Evolutionary conservation across 1,140 invertebrate genomes (phyloP).

Genomic region (Sarcophaga peregrina): DNA sequence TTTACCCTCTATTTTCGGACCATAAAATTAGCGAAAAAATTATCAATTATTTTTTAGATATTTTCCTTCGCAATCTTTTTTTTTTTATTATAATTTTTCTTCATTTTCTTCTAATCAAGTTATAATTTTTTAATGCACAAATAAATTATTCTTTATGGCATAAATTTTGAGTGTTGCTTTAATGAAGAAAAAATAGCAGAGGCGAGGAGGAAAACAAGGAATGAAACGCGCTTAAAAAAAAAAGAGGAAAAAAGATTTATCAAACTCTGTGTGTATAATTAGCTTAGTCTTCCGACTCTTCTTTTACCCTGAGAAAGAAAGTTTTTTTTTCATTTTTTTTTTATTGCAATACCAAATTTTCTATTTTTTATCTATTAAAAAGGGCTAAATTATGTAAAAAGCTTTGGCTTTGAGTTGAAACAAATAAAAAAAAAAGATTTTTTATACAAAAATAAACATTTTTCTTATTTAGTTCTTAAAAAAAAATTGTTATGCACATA

Average conservation of each 20-base stretch:
- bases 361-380: background rate
- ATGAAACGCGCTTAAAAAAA: background rate
- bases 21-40: slow-evolving; percentile 40
- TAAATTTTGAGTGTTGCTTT: background rate
- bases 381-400: slow-evolving; percentile 26
- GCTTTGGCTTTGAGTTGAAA: background rate
- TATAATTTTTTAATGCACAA: background rate
- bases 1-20: slow-evolving; percentile 15
- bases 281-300: slow-evolving; percentile 33
- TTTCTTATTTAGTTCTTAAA: background rate
- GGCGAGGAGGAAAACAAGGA: background rate
- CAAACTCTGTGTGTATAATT: slow-evolving; percentile 30
- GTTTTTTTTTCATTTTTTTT: background rate
- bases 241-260: slow-evolving; percentile 27
- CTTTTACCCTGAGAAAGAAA: slow-evolving; percentile 6
- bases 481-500: background rate
- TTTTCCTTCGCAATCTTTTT: slow-evolving; percentile 1
- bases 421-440: slow-evolving; percentile 6
- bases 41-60: slow-evolving; percentile 33
- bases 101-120: background rate
- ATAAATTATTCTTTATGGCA: slow-evolving; percentile 37
- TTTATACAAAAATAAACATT: background rate
- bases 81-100: slow-evolving; percentile 26
- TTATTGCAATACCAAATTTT: too few relatives aligned
- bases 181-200: background rate